A percentile compares a stretch with the other conserved stretches of the same genome.
Conservation (phyloP, 1,140 invertebrate species). For the Drosophila tani region DNA sequence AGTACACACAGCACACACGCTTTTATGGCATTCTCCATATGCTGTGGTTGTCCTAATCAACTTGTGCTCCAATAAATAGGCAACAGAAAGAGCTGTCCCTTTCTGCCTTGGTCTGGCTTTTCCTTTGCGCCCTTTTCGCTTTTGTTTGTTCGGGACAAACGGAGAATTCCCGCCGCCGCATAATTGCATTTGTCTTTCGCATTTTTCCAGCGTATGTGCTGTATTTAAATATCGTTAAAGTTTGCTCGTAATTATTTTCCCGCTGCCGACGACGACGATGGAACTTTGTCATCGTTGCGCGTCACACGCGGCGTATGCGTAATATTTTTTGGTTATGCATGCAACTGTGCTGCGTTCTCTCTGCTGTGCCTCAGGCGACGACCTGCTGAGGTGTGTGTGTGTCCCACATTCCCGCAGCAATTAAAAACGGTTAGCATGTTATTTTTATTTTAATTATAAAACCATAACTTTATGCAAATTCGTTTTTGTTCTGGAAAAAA, state of each 20-base stretch:
- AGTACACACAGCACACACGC: too few species aligned
- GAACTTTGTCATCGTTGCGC: constrained; percentile 62
- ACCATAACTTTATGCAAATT: constrained; percentile 66
- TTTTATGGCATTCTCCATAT: constrained; percentile 54
- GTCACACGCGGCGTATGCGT: constrained; percentile 67
- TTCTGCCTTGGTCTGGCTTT: constrained; percentile 3
- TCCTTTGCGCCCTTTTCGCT: constrained; percentile 25
- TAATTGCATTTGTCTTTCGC: constrained; percentile 71
- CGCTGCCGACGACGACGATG: constrained; percentile 4
- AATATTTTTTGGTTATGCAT: constrained; percentile 71
- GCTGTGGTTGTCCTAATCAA: constrained; percentile 44
- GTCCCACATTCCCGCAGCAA: constrained; percentile 61
- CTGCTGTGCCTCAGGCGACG: constrained; percentile 11
- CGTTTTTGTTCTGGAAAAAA: constrained; percentile 2
- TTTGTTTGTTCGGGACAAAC: constrained; percentile 48
- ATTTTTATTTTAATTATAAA: constrained; percentile 74
- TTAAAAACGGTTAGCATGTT: constrained; percentile 53
- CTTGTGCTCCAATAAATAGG: constrained; percentile 66
- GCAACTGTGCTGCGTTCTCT: constrained; percentile 35
- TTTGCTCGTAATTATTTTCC: constrained; percentile 66
- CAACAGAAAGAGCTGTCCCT: constrained; percentile 38
- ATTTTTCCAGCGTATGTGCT: constrained; percentile 41
- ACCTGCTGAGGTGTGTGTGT: constrained; percentile 35
- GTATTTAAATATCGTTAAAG: constrained; percentile 71
- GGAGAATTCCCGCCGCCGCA: constrained; percentile 18